Evolutionary conservation across 37 sponge, comb jelly and placozoan species (phyloP).

Genomic region (Ianthella basta): DNA sequence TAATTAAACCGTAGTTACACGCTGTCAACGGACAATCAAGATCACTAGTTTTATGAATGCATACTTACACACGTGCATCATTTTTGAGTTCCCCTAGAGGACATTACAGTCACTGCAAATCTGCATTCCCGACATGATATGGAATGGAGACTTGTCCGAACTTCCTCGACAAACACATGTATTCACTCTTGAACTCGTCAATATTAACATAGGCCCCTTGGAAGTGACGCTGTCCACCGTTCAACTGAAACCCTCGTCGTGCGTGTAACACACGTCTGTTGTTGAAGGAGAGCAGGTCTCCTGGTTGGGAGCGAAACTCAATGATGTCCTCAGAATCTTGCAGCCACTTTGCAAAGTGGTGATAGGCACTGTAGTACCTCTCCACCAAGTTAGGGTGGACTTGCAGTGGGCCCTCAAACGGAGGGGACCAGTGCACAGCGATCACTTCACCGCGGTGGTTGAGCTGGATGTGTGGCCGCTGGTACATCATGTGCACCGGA

Average conservation of each 20-base stretch:
- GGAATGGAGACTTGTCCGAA: neutral
- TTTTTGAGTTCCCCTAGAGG: no score
- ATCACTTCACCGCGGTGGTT: conserved; percentile 42
- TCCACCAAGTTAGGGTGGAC: conserved; percentile 19
- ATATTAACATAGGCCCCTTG: conserved; percentile 69
- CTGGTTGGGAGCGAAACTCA: conserved; percentile 47
- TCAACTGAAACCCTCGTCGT: conserved; percentile 41
- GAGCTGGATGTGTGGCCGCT: conserved; percentile 61
- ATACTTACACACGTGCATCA: no score
- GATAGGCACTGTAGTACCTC: conserved; percentile 60
- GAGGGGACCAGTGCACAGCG: conserved; percentile 54
- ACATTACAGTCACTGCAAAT: neutral
- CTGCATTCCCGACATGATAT: neutral
- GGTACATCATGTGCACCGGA: conserved; percentile 54
- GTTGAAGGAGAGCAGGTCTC: conserved; percentile 62
- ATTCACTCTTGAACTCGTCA: conserved; percentile 75
- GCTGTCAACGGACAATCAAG: no score
- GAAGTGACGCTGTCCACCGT: conserved; percentile 60
- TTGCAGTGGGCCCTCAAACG: conserved; percentile 58
- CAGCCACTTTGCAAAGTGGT: conserved; percentile 26
- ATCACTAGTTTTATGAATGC: no score
- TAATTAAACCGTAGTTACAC: neutral
- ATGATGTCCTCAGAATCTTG: conserved; percentile 9
- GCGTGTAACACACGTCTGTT: conserved; percentile 68
- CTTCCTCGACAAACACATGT: conserved; percentile 21